Evolutionary conservation across 2,797 vertebrate species (phyloP), one percentile per base, ranked within the genome.

Genomic region (Poecilia velifera): DNA sequence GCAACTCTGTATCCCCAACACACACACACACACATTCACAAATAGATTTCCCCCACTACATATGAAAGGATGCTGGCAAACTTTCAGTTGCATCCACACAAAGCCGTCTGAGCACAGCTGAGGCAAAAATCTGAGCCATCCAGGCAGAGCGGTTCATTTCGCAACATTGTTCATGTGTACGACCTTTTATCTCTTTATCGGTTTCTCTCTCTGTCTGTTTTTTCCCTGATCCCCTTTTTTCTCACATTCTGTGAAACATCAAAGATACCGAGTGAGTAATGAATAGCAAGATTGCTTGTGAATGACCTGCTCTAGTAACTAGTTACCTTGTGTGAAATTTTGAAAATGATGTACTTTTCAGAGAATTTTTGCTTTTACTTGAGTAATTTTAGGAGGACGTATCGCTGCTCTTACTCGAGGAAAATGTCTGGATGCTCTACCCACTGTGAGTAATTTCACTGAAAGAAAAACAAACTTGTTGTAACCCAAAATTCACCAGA

Each of bases 101-200:
- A 77, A 88, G 90, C 82, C 75, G 82, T 70, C 83, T 88, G 77
- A 82, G 90, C 89, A 83, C 86, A 89, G 90, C 87, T 90, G 91
- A 74, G 88, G 51, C 81, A 77, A n/a, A n/a, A 73, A 76, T 76
- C 83, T 87, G 86, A 90, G 31, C 70, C 88, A 82, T 82, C 79
- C 81, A 92, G 82, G 90, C 90, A 90, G 88, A 94, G 91, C 83
- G 84, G 88, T 87, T 89, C 51, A 49, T 92, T 89, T 90, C 76
- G 73, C 87, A 83, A 82, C 80, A 82, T 88, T 72, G 72, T 91
- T 91, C 79, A 78, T 86, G 78, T 87, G 75, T 77, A 72, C 79
- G 79, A 87, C 87, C 87, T 88, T 88, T 90, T 87, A 90, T 88
- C 84, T 57, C n/a, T 76, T 49, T 68, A 39, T 45, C 12, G 45